phyloP scores from a whole-genome alignment of 2,797 vertebrate species.

The Poecilia velifera region DNA sequence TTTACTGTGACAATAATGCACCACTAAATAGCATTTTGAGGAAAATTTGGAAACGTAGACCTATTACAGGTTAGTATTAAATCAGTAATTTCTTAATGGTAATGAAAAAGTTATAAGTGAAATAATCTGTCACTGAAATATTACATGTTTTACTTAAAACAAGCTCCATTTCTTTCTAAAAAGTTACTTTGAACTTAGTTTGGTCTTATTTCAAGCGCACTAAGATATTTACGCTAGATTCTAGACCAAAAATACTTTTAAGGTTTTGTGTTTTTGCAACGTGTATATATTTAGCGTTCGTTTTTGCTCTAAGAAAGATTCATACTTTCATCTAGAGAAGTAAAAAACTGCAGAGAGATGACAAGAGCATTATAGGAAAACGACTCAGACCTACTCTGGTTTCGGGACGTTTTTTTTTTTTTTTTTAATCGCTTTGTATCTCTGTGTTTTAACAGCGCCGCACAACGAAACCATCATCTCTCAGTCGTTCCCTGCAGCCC shows the following conservation, averaged over 20 bases:
- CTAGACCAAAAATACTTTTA: too few species aligned
- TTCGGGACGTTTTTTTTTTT: not conserved
- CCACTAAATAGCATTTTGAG: not conserved
- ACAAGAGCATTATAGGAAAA: not conserved
- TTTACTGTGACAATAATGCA: not conserved
- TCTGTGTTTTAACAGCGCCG: not conserved
- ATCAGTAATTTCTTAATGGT: too few species aligned
- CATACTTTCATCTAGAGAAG: not conserved
- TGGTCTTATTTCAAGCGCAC: too few species aligned
- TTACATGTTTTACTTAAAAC: too few species aligned
- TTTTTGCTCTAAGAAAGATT: not conserved
- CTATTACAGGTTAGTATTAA: not conserved
- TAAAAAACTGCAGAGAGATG: not conserved
- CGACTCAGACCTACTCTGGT: not conserved
- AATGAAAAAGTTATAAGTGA: too few species aligned
- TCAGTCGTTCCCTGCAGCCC: constrained; percentile 8
- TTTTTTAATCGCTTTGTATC: not conserved
- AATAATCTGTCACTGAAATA: too few species aligned
- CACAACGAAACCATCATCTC: constrained; percentile 5
- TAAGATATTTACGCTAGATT: too few species aligned
- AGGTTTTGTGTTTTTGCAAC: too few species aligned
- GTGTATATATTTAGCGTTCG: too few species aligned
- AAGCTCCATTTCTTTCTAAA: too few species aligned
- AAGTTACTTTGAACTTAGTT: too few species aligned
- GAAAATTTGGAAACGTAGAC: not conserved